Base-by-base conservation (phyloP, 2,888 invertebrate genomes). In the Clitarchus hookeri region DNA sequence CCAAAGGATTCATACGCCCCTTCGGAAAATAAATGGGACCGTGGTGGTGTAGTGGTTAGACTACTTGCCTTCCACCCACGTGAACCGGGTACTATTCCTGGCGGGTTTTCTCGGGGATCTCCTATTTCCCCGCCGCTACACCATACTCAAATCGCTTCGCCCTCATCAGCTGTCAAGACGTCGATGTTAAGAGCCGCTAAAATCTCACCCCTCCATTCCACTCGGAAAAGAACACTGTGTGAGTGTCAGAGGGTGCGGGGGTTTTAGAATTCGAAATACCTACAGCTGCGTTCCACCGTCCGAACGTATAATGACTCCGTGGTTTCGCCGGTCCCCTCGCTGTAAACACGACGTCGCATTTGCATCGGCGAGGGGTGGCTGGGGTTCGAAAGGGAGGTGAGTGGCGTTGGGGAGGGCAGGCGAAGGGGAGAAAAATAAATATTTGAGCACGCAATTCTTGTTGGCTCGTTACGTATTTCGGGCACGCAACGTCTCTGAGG, bases 381-480 rank as follows among this genome's bases (percentile, higher is more conserved):
- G 65, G 23, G 65, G 65, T 8, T 48, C 13, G 65, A 65, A 9
- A 19, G n/a, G 65, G 65, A 6, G 16, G n/a, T n/a, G n/a, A 19
- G 65, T 11, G 65, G n/a, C 23, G 36, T 36, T 36, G 36, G n/a
- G 65, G 1, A 23, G 65, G 65, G n/a, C 1, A 13, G 19, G 23
- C n/a, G n/a, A 65, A 48, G 48, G 48, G 48, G 48, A 48, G 48
- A 48, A 48, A 65, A 65, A 65, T 65, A 65, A 65, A 65, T 65
- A 65, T 65, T 65, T 65, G 65, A 65, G 65, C 65, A 65, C 65
- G 65, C 65, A 65, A 65, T 65, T 65, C 65, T 65, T 65, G 19
- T 65, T n/a, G 65, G n/a, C 65, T 11, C 65, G 65, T 65, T 65
- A 65, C 65, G 65, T n/a, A 65, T 65, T 65, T 65, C 65, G n/a